Percentiles rank a stretch among this genome's conserved stretches.
These are phyloP conservation scores for Prosapia bicincta DNA, from an alignment of 2,888 invertebrate genomes.

Conservation along the genomic window DNA sequence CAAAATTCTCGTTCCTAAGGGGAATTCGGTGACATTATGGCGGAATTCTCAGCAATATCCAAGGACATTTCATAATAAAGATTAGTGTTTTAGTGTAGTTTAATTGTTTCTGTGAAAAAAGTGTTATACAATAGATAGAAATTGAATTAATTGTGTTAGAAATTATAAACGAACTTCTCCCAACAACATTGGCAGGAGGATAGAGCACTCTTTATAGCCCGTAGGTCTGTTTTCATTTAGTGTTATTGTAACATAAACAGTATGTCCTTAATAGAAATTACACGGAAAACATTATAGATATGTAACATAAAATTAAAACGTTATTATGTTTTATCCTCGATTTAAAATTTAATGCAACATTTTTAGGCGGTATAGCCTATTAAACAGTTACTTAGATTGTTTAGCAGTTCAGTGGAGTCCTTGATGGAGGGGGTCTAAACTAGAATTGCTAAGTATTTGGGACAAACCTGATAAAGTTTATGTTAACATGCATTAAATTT, in stretches of 20 bases:
- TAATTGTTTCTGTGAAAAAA: neutral
- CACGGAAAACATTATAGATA: too few species aligned
- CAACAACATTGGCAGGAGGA: neutral
- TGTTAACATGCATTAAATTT: too few species aligned
- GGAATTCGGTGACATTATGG: slow-evolving; percentile 28
- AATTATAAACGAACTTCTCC: neutral
- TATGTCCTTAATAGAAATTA: neutral
- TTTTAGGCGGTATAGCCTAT: neutral
- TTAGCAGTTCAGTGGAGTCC: neutral
- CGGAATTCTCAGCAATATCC: slow-evolving; percentile 16
- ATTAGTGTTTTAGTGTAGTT: neutral
- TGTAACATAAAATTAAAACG: too few species aligned
- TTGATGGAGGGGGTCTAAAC: neutral
- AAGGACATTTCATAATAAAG: slow-evolving; percentile 10
- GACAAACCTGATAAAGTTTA: neutral
- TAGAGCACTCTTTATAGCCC: slow-evolving; percentile 1
- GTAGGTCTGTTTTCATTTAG: neutral
- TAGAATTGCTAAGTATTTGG: neutral
- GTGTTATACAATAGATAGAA: neutral
- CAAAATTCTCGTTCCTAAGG: slow-evolving; percentile 28
- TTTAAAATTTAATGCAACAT: too few species aligned
- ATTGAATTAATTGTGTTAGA: neutral
- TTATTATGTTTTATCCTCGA: too few species aligned
- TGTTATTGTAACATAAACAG: neutral
- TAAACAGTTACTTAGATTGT: neutral